Evolutionary conservation across 2,113 vertebrate species (phyloP).

Genomic region (Corynorhinus townsendii): DNA sequence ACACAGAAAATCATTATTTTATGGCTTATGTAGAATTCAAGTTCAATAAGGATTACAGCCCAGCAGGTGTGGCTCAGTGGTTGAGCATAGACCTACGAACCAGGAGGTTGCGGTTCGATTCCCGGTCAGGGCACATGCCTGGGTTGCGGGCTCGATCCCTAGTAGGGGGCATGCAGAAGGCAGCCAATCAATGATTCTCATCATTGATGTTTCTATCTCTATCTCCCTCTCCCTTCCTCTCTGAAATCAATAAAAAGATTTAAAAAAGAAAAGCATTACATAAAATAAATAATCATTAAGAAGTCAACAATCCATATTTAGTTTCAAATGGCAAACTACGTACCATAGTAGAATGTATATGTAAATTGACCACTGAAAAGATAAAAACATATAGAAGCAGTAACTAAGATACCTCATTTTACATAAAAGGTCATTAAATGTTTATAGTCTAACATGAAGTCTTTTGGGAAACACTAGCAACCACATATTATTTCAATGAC

Average conservation of each 20-base stretch:
- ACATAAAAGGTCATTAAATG: conserved; percentile 63
- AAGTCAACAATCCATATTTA: conserved; percentile 15
- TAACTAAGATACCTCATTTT: conserved; percentile 68
- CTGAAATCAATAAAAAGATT: too few species aligned
- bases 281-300: not conserved
- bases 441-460: conserved; percentile 53
- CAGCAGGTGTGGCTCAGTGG: too few species aligned
- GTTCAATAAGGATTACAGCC: not conserved
- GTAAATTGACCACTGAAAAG: not conserved
- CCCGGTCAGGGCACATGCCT: too few species aligned
- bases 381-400: conserved; percentile 43
- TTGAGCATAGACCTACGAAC: too few species aligned
- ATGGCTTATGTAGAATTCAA: conserved; percentile 19
- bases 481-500: conserved; percentile 19
- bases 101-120: too few species aligned
- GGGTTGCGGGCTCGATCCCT: too few species aligned
- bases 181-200: too few species aligned
- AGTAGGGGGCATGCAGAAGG: too few species aligned
- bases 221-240: too few species aligned
- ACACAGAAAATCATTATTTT: conserved; percentile 2
- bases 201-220: too few species aligned
- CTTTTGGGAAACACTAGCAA: conserved; percentile 14
- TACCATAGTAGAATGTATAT: not conserved
- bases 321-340: conserved; percentile 29
- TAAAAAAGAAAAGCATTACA: not conserved